These are phyloP conservation scores for Rhincodon typus DNA, from an alignment of 2,797 vertebrate genomes.

Conservation along the genomic window DNA sequence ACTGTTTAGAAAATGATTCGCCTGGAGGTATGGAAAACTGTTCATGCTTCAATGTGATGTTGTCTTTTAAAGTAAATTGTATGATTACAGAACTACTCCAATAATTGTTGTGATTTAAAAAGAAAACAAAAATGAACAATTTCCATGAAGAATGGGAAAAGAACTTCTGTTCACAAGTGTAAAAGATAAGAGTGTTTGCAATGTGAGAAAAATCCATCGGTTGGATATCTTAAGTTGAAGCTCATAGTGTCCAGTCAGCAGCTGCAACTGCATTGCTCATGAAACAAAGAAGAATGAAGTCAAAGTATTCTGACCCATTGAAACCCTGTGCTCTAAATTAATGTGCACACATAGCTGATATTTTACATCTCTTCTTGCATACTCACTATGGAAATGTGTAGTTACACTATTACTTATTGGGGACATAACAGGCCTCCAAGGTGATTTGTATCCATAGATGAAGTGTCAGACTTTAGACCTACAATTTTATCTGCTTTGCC, in stretches of 20 bases:
- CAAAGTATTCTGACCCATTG: neutral
- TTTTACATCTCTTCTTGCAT: neutral
- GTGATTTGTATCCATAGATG: slow-evolving; percentile 13
- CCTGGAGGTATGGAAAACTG: neutral
- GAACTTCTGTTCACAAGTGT: too few species aligned
- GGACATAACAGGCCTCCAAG: neutral
- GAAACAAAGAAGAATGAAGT: neutral
- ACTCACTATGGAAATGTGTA: neutral
- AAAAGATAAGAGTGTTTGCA: too few species aligned
- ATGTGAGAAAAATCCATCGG: neutral
- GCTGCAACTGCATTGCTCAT: neutral
- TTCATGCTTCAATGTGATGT: neutral
- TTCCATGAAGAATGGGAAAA: too few species aligned
- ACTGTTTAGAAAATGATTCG: neutral
- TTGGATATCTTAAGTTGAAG: neutral
- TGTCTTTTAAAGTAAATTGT: neutral
- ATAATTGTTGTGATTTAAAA: neutral
- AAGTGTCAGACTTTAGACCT: neutral
- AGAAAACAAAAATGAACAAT: too few species aligned
- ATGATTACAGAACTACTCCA: neutral
- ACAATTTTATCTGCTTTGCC: neutral
- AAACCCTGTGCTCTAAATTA: neutral
- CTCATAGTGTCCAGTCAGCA: neutral
- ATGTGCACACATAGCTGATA: neutral
- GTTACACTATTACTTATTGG: neutral